A percentile compares a stretch with the other conserved stretches of the same genome.
Conservation (phyloP, 2,113 vertebrate species). For the Lagopus muta region DNA sequence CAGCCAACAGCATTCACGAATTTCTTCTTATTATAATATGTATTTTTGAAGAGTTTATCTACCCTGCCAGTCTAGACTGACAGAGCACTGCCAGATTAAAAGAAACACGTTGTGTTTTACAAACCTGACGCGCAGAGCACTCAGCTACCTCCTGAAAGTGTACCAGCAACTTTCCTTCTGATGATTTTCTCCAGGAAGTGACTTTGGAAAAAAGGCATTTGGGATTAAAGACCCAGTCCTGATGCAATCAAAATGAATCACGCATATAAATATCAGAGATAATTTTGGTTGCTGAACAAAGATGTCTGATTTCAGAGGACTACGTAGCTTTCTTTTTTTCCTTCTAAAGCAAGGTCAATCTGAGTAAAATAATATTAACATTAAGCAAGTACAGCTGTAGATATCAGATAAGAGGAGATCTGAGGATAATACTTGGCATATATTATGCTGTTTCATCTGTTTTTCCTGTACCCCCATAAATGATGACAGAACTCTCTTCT, state of each 20-base stretch:
- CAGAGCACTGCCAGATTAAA: constrained; percentile 24
- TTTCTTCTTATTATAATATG: not conserved
- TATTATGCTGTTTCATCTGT: constrained; percentile 46
- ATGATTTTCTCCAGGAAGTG: not conserved
- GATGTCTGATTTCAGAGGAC: constrained; percentile 20
- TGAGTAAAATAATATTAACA: constrained; percentile 62
- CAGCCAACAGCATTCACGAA: not conserved
- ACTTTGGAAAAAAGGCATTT: not conserved
- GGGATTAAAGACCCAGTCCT: not conserved
- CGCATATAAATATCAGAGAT: not conserved
- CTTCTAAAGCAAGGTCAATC: not conserved
- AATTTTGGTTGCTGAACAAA: not conserved
- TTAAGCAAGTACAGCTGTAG: constrained; percentile 68
- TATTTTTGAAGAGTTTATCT: not conserved
- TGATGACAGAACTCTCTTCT: constrained; percentile 52
- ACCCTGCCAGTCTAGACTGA: not conserved
- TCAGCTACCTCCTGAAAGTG: not conserved
- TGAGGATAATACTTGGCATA: constrained; percentile 45
- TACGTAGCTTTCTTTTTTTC: not conserved
- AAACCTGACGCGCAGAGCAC: not conserved
- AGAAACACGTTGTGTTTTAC: not conserved
- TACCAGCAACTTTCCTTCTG: not conserved
- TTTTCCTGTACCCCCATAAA: constrained; percentile 63
- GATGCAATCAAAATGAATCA: not conserved
- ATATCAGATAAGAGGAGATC: constrained; percentile 60